These are phyloP conservation scores for Aviceda subcristata DNA, from an alignment of 2,113 vertebrate species.

Conservation along the genomic window DNA sequence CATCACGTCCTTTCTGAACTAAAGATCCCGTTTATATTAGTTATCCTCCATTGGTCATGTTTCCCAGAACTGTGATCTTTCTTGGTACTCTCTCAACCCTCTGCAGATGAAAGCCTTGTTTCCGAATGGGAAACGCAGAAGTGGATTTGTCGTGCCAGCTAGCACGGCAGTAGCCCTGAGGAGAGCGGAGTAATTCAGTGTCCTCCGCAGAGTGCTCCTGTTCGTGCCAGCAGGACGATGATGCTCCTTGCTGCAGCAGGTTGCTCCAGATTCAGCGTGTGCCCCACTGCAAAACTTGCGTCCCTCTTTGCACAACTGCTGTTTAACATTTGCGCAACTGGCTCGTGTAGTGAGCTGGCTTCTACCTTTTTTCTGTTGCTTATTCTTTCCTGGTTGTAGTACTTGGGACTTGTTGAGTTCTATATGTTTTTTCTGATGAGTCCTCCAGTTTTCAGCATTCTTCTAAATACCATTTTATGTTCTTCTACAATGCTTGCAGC, in stretches of 20 bases:
- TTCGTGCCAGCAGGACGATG: neutral
- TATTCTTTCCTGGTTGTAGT: neutral
- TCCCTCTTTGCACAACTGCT: neutral
- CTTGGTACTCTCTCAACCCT: neutral
- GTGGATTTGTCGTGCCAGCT: neutral
- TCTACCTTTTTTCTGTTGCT: neutral
- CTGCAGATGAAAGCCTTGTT: neutral
- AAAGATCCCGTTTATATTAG: neutral
- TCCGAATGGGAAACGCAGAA: neutral
- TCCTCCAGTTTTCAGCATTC: neutral
- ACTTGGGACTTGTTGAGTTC: neutral
- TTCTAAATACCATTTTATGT: neutral
- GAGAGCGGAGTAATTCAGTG: neutral
- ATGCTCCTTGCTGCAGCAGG: neutral
- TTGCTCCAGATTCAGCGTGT: neutral
- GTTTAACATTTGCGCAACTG: neutral
- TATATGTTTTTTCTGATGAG: neutral
- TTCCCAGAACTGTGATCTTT: neutral
- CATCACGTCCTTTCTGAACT: neutral
- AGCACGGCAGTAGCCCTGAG: neutral
- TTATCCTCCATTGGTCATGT: neutral
- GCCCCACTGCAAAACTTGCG: neutral
- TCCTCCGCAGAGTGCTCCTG: neutral
- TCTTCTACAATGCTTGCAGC: neutral
- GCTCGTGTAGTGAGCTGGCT: neutral